Conservation (phyloP, 2,113 vertebrate genomes). For the Corynorhinus townsendii region DNA sequence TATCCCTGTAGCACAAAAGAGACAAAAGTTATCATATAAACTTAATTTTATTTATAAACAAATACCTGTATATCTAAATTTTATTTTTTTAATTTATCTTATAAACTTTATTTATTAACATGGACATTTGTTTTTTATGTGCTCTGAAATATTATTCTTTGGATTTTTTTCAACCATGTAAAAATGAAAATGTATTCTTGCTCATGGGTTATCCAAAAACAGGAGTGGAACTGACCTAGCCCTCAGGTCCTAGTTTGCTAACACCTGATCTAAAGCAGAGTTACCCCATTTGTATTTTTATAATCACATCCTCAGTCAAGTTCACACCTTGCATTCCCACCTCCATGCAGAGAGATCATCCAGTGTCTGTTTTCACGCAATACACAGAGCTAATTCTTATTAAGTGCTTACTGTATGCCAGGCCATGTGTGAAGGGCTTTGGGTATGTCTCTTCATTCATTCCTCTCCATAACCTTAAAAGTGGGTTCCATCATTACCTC, state of each 20-base stretch:
- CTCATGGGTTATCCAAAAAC: neutral
- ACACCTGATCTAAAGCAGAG: neutral
- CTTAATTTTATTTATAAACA: neutral
- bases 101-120: neutral
- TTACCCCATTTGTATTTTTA: neutral
- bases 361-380: neutral
- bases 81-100: conserved; percentile 21
- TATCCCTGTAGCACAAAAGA: neutral
- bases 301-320: neutral
- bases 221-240: neutral
- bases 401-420: neutral
- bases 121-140: neutral
- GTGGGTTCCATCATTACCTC: neutral
- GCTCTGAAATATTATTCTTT: conserved; percentile 6
- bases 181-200: conserved; percentile 25
- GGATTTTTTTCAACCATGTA: neutral
- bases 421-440: neutral
- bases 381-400: neutral
- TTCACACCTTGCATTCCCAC: neutral
- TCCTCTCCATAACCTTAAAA: neutral
- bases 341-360: neutral
- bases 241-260: neutral
- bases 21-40: neutral
- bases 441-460: neutral
- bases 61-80: neutral